phyloP scores from a whole-genome alignment of 2,888 invertebrate genomes.

The Spialia ferax region DNA sequence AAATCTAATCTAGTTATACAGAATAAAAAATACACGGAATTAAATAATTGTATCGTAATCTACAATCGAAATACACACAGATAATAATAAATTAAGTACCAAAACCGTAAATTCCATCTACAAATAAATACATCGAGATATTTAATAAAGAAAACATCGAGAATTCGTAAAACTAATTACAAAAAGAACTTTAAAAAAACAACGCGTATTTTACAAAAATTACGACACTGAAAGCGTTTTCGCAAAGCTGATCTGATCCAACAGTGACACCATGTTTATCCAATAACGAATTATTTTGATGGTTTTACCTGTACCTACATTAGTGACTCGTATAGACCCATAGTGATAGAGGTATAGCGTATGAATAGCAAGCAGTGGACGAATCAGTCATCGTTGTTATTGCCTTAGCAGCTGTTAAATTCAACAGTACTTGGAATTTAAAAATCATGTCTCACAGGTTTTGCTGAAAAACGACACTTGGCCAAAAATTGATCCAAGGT shows the following conservation, averaged over 20 bases:
- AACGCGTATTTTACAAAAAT: slow-evolving; percentile 28
- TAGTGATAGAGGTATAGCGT: slow-evolving; percentile 23
- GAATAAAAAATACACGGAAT: slow-evolving; percentile 13
- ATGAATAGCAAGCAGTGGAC: slow-evolving; percentile 37
- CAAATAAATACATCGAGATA: slow-evolving; percentile 31
- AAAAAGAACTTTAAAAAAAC: neutral
- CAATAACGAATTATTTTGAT: slow-evolving; percentile 1
- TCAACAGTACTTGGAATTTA: too few relatives aligned
- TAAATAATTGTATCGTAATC: neutral
- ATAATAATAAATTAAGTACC: slow-evolving; percentile 14
- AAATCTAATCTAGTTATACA: slow-evolving; percentile 7
- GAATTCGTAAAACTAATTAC: slow-evolving; percentile 6
- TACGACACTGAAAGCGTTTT: slow-evolving; percentile 34
- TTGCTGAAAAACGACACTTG: too few relatives aligned
- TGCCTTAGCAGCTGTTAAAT: slow-evolving; percentile 5
- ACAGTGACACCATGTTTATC: slow-evolving; percentile 23
- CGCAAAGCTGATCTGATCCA: slow-evolving; percentile 29
- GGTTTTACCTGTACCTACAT: slow-evolving; percentile 31
- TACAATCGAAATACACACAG: slow-evolving; percentile 22
- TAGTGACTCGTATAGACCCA: neutral
- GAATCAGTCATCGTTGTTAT: slow-evolving; percentile 12
- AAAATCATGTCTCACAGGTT: too few relatives aligned
- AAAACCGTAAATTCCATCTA: slow-evolving; percentile 23
- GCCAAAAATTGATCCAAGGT: too few relatives aligned
- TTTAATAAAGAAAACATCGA: slow-evolving; percentile 14